These are phyloP conservation scores for Aphidius colemani DNA, from an alignment of 2,888 invertebrate genomes.

Conservation along the genomic window DNA sequence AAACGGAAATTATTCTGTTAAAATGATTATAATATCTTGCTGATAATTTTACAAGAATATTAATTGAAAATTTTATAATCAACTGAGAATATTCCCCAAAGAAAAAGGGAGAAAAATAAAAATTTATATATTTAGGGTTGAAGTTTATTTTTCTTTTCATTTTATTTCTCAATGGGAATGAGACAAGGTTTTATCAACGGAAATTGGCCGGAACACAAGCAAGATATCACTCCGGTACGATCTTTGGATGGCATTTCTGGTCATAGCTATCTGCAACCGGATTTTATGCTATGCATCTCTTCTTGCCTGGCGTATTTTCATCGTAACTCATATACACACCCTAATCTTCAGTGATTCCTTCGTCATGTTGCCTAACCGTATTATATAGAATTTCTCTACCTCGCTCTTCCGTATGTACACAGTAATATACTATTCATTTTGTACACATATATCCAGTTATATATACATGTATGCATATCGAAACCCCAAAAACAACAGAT, in stretches of 20 bases:
- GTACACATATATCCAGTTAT: not conserved
- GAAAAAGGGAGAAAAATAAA: not conserved
- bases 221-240: constrained; percentile 30
- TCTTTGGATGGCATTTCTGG: constrained; percentile 25
- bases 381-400: constrained; percentile 10
- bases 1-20: too few species aligned
- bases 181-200: constrained; percentile 33
- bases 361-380: constrained; percentile 26
- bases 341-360: constrained; percentile 15
- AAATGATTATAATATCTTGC: too few species aligned
- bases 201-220: constrained; percentile 33
- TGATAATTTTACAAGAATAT: too few species aligned
- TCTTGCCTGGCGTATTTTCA: constrained; percentile 11
- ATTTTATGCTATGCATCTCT: constrained; percentile 33
- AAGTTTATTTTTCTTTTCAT: constrained; percentile 15
- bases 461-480: constrained; percentile 15
- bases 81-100: not conserved
- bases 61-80: not conserved
- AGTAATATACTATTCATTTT: not conserved
- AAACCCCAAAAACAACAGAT: constrained; percentile 28
- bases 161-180: constrained; percentile 9
- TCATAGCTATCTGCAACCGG: constrained; percentile 35
- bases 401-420: not conserved
- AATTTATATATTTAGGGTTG: not conserved
- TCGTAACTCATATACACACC: constrained; percentile 1